Conservation (phyloP, 2,797 vertebrate species). For the Mormyrops attenuatus region DNA sequence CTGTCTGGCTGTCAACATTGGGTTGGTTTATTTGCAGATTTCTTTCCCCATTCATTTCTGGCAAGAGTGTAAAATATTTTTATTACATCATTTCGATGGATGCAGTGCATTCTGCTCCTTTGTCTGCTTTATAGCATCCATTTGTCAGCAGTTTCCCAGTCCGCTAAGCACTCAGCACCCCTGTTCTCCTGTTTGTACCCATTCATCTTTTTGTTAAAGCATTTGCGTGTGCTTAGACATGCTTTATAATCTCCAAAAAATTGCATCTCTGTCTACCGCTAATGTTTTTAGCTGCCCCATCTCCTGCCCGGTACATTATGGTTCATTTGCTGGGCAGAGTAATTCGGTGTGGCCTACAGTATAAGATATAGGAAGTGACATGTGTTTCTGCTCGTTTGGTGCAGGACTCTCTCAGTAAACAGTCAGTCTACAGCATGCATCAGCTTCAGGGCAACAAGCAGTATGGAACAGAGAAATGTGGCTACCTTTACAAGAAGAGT, state of each 20-base stretch:
- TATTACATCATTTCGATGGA: background rate
- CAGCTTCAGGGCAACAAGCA: constrained; percentile 76
- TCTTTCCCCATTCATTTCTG: background rate
- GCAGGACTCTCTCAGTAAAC: constrained; percentile 66
- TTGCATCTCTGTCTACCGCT: background rate
- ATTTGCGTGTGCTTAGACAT: background rate
- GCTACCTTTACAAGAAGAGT: constrained; percentile 76
- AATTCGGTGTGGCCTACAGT: background rate
- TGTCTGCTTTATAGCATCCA: background rate
- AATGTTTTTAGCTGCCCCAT: background rate
- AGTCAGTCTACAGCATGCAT: constrained; percentile 69
- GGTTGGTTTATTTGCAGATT: background rate
- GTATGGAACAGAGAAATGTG: constrained; percentile 67
- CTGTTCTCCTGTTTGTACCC: background rate
- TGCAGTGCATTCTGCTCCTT: background rate
- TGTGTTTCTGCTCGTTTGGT: background rate
- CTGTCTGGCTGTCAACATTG: background rate
- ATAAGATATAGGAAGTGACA: background rate
- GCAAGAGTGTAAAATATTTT: background rate
- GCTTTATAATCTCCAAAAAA: background rate
- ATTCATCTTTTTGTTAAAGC: background rate
- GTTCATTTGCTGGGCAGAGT: background rate
- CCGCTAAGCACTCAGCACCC: background rate
- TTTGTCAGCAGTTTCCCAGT: background rate
- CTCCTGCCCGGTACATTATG: background rate